A percentile compares a stretch with the other conserved stretches of the same genome.
Evolutionary conservation across 2,113 vertebrate species (phyloP).

Genomic region (Sula dactylatra): DNA sequence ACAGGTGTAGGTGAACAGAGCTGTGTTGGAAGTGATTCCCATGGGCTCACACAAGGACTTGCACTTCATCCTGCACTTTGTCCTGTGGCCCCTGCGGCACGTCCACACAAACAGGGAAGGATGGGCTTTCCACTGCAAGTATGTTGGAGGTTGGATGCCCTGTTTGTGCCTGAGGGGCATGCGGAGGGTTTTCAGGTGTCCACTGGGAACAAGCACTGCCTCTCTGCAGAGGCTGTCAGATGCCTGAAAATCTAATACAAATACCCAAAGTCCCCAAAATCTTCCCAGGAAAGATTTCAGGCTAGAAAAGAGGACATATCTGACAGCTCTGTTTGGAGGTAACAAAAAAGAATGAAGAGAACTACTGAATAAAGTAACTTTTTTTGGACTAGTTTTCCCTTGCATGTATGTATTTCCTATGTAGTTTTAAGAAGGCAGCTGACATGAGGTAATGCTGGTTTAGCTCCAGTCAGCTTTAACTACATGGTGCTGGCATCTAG

Average conservation of each 20-base stretch:
- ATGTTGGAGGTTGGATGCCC: background rate
- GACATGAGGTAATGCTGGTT: background rate
- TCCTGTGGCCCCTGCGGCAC: no score
- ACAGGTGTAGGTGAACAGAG: background rate
- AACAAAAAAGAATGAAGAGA: background rate
- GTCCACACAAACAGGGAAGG: background rate
- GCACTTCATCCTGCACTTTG: background rate
- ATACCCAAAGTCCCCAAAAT: background rate
- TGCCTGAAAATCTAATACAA: background rate
- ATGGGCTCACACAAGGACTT: rapidly evolving
- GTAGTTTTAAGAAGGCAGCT: background rate
- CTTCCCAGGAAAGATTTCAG: background rate
- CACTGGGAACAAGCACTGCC: background rate
- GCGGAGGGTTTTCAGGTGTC: background rate
- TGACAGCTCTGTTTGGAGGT: background rate
- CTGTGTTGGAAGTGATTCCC: background rate
- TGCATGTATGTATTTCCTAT: background rate
- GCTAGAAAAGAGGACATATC: background rate
- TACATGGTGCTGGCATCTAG: background rate
- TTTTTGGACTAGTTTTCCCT: background rate
- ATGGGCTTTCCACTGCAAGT: background rate
- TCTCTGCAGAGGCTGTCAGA: background rate
- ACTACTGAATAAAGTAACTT: background rate
- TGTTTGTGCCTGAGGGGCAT: background rate
- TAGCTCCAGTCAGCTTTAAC: background rate